Conservation (phyloP, 2,797 vertebrate species). For the Botia kubotai region DNA sequence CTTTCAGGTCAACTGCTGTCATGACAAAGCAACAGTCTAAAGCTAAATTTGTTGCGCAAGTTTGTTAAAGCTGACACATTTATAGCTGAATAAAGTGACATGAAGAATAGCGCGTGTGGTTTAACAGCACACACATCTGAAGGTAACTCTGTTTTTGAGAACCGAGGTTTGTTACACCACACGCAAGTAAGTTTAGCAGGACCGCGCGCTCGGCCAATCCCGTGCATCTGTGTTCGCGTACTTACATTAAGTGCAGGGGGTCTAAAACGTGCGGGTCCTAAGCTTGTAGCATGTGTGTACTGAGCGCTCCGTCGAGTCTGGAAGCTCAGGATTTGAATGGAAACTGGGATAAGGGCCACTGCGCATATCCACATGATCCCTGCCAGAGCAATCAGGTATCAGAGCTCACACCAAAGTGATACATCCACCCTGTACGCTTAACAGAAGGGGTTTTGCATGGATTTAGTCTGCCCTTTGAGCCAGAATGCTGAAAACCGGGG, state of each 20-base stretch:
- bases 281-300: slow-evolving; percentile 13
- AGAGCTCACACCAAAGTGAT: slow-evolving; percentile 66
- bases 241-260: neutral
- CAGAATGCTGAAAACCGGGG: slow-evolving; percentile 68
- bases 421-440: slow-evolving; percentile 67
- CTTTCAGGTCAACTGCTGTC: neutral
- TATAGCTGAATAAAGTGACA: neutral
- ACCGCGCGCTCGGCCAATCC: neutral
- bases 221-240: neutral
- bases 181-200: neutral
- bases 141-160: neutral
- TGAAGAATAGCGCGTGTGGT: neutral
- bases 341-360: slow-evolving; percentile 77
- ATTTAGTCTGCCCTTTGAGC: slow-evolving; percentile 69
- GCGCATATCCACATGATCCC: slow-evolving; percentile 73
- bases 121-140: neutral
- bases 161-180: neutral
- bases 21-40: neutral
- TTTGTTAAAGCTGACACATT: neutral
- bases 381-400: slow-evolving; percentile 78
- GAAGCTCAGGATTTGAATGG: slow-evolving; percentile 76
- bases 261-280: slow-evolving; percentile 1
- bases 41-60: neutral
- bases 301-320: slow-evolving; percentile 46
- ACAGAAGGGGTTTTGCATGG: slow-evolving; percentile 69